These are phyloP conservation scores for Lutraria lutraria DNA, from an alignment of 2,888 invertebrate species.

Conservation along the genomic window DNA sequence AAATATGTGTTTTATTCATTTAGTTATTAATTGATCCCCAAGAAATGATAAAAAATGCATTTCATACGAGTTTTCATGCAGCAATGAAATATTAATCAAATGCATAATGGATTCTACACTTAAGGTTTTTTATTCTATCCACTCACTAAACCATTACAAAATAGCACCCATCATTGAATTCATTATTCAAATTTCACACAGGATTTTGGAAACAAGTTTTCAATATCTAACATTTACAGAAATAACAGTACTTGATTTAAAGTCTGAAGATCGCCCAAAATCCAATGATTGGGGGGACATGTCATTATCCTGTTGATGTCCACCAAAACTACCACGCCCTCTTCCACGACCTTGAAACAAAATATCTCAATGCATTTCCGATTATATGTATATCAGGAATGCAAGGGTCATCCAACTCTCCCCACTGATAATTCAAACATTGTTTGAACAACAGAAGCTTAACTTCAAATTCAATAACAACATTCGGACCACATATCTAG, in stretches of 20 bases:
- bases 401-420: background rate
- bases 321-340: conserved; percentile 52
- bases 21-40: too few relatives aligned
- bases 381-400: background rate
- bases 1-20: too few relatives aligned
- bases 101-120: too few relatives aligned
- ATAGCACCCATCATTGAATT: too few relatives aligned
- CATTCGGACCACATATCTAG: background rate
- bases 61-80: too few relatives aligned
- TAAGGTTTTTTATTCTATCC: too few relatives aligned
- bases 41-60: too few relatives aligned
- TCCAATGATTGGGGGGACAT: conserved; percentile 38
- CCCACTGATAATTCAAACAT: background rate
- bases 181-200: too few relatives aligned
- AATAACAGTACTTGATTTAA: conserved; percentile 32
- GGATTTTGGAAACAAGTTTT: too few relatives aligned
- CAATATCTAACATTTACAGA: too few relatives aligned
- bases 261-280: conserved; percentile 38
- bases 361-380: conserved; percentile 31
- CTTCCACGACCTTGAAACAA: conserved; percentile 52
- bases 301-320: conserved; percentile 37
- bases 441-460: background rate
- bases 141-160: too few relatives aligned
- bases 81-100: too few relatives aligned
- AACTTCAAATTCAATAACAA: background rate